phyloP scores from a whole-genome alignment of 2,888 invertebrate species.

The Lasiommata megera region DNA sequence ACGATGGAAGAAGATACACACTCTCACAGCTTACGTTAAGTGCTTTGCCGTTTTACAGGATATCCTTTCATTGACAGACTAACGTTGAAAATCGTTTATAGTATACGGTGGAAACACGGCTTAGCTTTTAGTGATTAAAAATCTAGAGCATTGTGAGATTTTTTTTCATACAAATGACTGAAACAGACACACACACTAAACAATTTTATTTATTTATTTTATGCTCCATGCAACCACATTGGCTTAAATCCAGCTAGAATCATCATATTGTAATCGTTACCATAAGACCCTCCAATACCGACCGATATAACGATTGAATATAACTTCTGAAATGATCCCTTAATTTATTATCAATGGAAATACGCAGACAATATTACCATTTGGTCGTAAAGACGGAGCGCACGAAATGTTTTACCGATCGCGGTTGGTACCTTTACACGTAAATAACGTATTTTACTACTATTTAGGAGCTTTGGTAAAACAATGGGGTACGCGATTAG shows the following conservation, averaged over 20 bases:
- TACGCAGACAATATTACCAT: slow-evolving; percentile 12
- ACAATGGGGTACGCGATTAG: slow-evolving; percentile 7
- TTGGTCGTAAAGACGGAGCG: slow-evolving; percentile 24
- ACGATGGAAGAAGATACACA: too few species aligned
- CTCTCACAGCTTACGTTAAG: too few species aligned
- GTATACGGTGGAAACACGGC: neutral
- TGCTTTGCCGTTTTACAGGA: too few species aligned
- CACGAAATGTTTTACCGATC: slow-evolving; percentile 23
- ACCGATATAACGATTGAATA: neutral
- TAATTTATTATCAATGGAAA: slow-evolving; percentile 22
- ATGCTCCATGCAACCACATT: too few species aligned
- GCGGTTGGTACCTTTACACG: slow-evolving; percentile 16
- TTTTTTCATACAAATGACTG: too few species aligned
- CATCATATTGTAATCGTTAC: neutral
- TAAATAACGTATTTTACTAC: slow-evolving; percentile 21
- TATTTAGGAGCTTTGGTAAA: slow-evolving; percentile 13
- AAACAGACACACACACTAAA: too few species aligned
- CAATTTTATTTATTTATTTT: too few species aligned
- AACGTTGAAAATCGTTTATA: neutral
- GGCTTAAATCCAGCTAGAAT: too few species aligned
- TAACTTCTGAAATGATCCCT: slow-evolving; percentile 12
- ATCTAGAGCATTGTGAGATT: neutral
- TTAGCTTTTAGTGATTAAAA: slow-evolving; percentile 4
- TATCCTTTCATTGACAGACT: too few species aligned
- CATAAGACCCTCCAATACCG: neutral